Evolutionary conservation across 2,888 invertebrate species (phyloP).

Genomic region (Hymenopus coronatus): DNA sequence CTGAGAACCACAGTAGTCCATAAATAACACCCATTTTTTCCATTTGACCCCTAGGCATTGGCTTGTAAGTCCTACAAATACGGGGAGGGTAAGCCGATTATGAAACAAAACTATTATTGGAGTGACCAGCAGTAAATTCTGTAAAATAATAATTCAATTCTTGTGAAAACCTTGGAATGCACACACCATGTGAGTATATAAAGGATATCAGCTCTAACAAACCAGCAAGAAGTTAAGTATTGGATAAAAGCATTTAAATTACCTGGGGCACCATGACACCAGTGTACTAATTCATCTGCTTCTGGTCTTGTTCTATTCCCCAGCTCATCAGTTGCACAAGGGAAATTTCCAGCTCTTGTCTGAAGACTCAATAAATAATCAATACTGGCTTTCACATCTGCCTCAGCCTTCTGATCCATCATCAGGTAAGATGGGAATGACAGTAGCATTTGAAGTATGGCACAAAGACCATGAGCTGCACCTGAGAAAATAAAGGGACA

Average conservation of each 20-base stretch:
- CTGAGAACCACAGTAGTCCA: too few species aligned
- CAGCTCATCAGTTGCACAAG: constrained; percentile 70
- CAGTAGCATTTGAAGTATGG: constrained; percentile 64
- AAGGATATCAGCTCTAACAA: too few species aligned
- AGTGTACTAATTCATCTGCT: constrained; percentile 73
- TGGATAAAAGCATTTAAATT: constrained; percentile 27
- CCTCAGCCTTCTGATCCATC: constrained; percentile 52
- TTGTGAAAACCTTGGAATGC: too few species aligned
- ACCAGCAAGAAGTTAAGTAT: too few species aligned
- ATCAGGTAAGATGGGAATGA: constrained; percentile 59
- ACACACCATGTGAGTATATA: too few species aligned
- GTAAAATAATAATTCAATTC: too few species aligned
- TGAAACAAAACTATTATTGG: too few species aligned
- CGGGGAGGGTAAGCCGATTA: too few species aligned
- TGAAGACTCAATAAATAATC: constrained; percentile 67
- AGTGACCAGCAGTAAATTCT: too few species aligned
- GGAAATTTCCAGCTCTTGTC: constrained; percentile 70
- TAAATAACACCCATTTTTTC: too few species aligned
- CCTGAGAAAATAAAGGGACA: constrained; percentile 43
- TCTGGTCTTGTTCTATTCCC: constrained; percentile 48
- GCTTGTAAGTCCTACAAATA: too few species aligned
- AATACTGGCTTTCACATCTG: constrained; percentile 61
- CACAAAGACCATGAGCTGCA: constrained; percentile 59
- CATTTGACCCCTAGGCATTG: too few species aligned
- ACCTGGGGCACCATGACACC: constrained; percentile 89